Conservation (phyloP, 2,113 vertebrate species). For the Coturnix japonica region DNA sequence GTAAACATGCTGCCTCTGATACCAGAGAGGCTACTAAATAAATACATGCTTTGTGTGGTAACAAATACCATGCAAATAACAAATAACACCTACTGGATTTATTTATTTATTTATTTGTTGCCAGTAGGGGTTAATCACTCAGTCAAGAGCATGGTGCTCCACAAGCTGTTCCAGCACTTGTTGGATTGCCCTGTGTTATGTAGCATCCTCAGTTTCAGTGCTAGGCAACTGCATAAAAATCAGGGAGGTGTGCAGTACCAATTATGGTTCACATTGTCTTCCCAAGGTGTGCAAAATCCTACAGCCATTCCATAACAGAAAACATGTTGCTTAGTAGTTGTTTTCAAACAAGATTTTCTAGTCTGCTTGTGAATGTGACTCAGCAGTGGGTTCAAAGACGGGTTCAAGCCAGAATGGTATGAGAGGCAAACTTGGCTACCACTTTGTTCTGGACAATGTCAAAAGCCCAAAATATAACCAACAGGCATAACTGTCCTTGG, state of each 20-base stretch:
- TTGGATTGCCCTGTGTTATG: background rate
- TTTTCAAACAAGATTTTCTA: background rate
- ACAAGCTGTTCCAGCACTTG: background rate
- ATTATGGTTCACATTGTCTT: background rate
- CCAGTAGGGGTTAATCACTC: background rate
- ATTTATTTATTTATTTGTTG: background rate
- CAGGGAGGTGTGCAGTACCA: background rate
- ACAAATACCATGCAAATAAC: too few species aligned
- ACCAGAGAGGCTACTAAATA: background rate
- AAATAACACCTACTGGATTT: background rate
- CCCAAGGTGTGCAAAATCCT: background rate
- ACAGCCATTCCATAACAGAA: background rate
- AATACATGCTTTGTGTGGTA: background rate
- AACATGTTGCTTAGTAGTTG: background rate
- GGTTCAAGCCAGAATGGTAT: background rate
- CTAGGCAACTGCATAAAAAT: background rate
- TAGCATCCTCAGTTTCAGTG: background rate
- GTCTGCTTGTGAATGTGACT: background rate
- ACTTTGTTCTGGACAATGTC: background rate
- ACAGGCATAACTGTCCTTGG: background rate
- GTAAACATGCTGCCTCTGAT: accelerated
- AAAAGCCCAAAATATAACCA: background rate
- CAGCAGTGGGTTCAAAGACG: background rate
- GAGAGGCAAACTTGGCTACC: background rate
- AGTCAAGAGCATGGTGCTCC: background rate